Evolutionary conservation across 2,113 vertebrate species (phyloP).

Genomic region (Coryphaenoides rupestris): DNA sequence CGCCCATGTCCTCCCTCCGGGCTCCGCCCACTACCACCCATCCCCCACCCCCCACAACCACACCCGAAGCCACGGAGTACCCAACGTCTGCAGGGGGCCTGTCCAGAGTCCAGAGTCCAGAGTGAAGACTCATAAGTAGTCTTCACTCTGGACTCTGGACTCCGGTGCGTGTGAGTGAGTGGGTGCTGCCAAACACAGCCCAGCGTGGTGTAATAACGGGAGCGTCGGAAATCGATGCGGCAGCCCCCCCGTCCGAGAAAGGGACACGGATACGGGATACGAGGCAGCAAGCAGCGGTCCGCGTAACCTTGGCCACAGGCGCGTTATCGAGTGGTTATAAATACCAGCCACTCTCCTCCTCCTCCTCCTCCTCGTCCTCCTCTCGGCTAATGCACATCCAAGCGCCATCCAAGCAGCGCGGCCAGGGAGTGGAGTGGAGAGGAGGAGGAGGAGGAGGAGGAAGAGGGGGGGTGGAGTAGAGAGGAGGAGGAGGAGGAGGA

Average conservation of each 20-base stretch:
- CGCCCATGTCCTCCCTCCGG: no score
- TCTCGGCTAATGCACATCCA: slow-evolving; percentile 50
- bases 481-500: no score
- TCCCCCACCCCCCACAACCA: not conserved
- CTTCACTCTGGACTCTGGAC: no score
- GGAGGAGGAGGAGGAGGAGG: not conserved
- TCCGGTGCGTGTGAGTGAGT: no score
- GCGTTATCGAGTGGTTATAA: slow-evolving; percentile 38
- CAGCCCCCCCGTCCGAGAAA: slow-evolving; percentile 42
- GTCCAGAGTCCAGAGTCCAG: no score
- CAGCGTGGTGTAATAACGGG: slow-evolving; percentile 35
- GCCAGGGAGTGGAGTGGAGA: not conserved
- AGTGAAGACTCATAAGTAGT: no score
- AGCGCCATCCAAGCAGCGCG: slow-evolving; percentile 23
- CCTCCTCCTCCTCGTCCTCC: no score
- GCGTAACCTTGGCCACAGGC: slow-evolving; percentile 32
- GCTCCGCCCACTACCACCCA: slow-evolving; percentile 3
- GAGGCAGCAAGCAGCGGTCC: no score
- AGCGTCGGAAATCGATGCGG: slow-evolving; percentile 40
- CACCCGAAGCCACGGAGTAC: not conserved
- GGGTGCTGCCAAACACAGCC: no score
- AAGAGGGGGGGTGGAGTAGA: not conserved
- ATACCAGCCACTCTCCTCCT: slow-evolving; percentile 41
- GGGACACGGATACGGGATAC: slow-evolving; percentile 48
- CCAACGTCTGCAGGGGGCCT: no score